phyloP scores from a whole-genome alignment of 2,888 invertebrate species.

The Hetaerina titia region DNA sequence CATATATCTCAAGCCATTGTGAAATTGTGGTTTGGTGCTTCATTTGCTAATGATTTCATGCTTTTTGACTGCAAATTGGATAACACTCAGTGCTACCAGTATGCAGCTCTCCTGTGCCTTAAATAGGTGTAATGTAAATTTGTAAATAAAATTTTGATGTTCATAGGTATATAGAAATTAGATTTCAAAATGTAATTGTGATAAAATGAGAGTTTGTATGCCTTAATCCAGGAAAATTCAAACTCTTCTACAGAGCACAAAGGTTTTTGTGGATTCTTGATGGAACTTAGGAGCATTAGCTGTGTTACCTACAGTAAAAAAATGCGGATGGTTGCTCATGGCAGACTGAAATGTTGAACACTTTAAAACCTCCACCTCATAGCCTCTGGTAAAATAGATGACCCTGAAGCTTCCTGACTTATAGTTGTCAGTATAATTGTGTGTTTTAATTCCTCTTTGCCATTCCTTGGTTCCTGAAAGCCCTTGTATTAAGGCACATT shows the following conservation, averaged over 20 bases:
- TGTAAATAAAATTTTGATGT: constrained; percentile 60
- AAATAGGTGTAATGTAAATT: constrained; percentile 62
- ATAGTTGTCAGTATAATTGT: not conserved
- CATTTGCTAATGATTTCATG: not conserved
- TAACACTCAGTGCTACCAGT: constrained; percentile 34
- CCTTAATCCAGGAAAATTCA: not conserved
- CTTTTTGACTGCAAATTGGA: constrained; percentile 10
- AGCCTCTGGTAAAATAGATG: not conserved
- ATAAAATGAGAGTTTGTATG: constrained; percentile 32
- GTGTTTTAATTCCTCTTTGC: not conserved
- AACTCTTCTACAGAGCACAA: not conserved
- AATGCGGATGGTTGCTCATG: not conserved
- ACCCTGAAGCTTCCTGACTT: not conserved
- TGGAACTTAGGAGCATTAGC: not conserved
- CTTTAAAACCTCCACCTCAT: not conserved
- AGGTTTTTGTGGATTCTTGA: not conserved
- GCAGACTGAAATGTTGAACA: not conserved
- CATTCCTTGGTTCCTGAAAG: constrained; percentile 1
- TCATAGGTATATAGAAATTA: constrained; percentile 3
- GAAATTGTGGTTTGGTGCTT: constrained; percentile 62
- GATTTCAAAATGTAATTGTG: constrained; percentile 57
- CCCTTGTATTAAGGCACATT: not conserved
- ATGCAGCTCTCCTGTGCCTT: constrained; percentile 51
- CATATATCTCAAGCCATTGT: not conserved
- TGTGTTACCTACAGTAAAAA: not conserved